These are phyloP conservation scores for Ciona savignyi DNA, from an alignment of 23 tunicate genomes.

Conservation along the genomic window DNA sequence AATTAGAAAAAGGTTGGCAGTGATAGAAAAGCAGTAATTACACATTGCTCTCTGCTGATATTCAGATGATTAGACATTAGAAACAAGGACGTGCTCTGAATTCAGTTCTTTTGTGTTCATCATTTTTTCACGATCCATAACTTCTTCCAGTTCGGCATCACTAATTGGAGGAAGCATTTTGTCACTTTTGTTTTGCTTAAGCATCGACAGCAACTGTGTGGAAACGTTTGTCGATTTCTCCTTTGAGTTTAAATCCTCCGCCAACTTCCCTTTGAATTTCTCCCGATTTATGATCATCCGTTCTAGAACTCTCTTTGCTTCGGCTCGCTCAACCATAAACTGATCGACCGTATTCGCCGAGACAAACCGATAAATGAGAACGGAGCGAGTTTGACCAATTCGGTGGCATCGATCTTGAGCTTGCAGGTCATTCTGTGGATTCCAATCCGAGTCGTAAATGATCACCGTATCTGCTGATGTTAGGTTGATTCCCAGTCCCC, in stretches of 20 bases:
- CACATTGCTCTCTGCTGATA: too few species aligned
- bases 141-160: constrained; percentile 24
- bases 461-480: constrained; percentile 88
- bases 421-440: constrained; percentile 90
- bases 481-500: constrained; percentile 84
- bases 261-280: constrained; percentile 69
- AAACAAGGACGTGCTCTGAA: too few species aligned
- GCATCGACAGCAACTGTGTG: constrained; percentile 31
- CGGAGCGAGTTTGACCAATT: constrained; percentile 71
- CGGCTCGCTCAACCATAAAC: constrained; percentile 78
- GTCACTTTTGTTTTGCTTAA: constrained; percentile 3
- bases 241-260: constrained; percentile 29
- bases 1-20: too few species aligned
- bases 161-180: background rate
- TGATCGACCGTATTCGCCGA: constrained; percentile 76
- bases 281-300: constrained; percentile 48
- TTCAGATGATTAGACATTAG: too few species aligned
- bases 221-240: constrained; percentile 4
- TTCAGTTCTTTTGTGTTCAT: too few species aligned
- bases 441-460: constrained; percentile 94
- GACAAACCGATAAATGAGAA: constrained; percentile 68
- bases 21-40: too few species aligned
- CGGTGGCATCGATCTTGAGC: constrained; percentile 88
- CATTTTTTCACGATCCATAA: constrained; percentile 20
- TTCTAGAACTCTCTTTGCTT: constrained; percentile 67